Evolutionary conservation across 2,797 vertebrate genomes (phyloP), one percentile per base, ranked within the genome.

Genomic region (Otolemur crassicaudatus): DNA sequence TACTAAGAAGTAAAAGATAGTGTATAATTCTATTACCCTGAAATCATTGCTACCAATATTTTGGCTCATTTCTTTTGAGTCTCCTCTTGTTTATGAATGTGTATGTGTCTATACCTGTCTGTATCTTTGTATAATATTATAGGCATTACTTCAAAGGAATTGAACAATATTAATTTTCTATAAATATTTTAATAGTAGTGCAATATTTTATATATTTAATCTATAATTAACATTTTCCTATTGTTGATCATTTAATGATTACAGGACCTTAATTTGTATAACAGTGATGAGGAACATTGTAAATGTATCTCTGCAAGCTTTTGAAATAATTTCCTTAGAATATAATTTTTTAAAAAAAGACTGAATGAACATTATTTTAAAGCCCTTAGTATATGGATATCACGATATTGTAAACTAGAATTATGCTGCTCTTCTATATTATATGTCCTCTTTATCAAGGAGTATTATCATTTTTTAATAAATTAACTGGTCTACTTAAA

Each of bases 41-140:
- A 90, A 23, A 84, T 70, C 86, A 76, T 67, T 61, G 65, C 37
- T 79, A 73, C 22, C 84, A 79, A 63, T 69, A 96, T 58, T 65
- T 76, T 83, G 22, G 20, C 90, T 13, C 72, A 63, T 90, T 73
- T 56, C 60, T 53, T 92, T 76, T 3, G 2, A 60, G 9, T n/a
- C 7, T 86, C 23, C 0, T 75, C 37, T 72, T 91, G 25, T 43
- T 79, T 58, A 46, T 53, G 27, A 91, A 40, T 65, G 7, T 70
- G 9, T 40, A 29, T 40, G 4, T 12, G 4, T 75, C 16, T 19
- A 2, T 5, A 14, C 37, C 92, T 90, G 49, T 12, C 2, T 80
- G 40, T 25, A 79, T 29, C 25, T 34, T 56, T 84, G 85, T 63
- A 60, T 84, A 63, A 40, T 90, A 67, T 65, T 81, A 90, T 77